Conservation (phyloP, 1,140 invertebrate genomes). For the Rhagoletis pomonella region DNA sequence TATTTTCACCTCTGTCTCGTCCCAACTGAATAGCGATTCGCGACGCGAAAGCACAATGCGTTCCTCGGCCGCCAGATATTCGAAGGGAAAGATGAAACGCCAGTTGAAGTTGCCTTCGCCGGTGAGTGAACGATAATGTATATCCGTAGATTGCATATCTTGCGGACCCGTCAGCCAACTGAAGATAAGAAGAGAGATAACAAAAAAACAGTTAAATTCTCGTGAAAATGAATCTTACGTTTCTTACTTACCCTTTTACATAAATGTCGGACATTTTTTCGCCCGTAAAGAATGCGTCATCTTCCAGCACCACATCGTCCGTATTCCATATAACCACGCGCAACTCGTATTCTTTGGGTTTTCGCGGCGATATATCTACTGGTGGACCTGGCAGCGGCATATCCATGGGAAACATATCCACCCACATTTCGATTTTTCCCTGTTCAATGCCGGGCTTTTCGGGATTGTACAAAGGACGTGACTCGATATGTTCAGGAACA, state of each 20-base stretch:
- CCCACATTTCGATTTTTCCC: slow-evolving; percentile 95
- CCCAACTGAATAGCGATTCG: slow-evolving; percentile 92
- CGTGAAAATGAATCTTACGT: too few species aligned
- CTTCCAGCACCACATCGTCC: slow-evolving; percentile 92
- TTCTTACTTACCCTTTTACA: slow-evolving; percentile 88
- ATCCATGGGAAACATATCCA: slow-evolving; percentile 96
- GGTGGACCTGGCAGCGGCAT: slow-evolving; percentile 88
- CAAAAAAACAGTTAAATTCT: too few species aligned
- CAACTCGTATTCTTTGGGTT: slow-evolving; percentile 91
- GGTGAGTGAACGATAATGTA: slow-evolving; percentile 91
- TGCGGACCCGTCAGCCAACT: slow-evolving; percentile 92
- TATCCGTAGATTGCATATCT: slow-evolving; percentile 91
- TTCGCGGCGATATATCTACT: slow-evolving; percentile 89
- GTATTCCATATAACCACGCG: slow-evolving; percentile 94
- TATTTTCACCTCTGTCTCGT: slow-evolving; percentile 92
- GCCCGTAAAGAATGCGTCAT: slow-evolving; percentile 93
- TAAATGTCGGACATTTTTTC: slow-evolving; percentile 97
- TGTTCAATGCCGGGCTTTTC: slow-evolving; percentile 91
- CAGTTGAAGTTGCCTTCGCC: slow-evolving; percentile 96
- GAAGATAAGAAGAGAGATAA: too few species aligned
- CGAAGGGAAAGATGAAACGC: slow-evolving; percentile 93
- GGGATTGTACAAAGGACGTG: slow-evolving; percentile 88
- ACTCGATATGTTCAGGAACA: slow-evolving; percentile 92
- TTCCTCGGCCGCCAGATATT: slow-evolving; percentile 92
- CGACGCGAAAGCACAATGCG: slow-evolving; percentile 92